Evolutionary conservation across 23 tunicate genomes (phyloP), one percentile per base, ranked within the genome.

Genomic region (Botrylloides violaceus): DNA sequence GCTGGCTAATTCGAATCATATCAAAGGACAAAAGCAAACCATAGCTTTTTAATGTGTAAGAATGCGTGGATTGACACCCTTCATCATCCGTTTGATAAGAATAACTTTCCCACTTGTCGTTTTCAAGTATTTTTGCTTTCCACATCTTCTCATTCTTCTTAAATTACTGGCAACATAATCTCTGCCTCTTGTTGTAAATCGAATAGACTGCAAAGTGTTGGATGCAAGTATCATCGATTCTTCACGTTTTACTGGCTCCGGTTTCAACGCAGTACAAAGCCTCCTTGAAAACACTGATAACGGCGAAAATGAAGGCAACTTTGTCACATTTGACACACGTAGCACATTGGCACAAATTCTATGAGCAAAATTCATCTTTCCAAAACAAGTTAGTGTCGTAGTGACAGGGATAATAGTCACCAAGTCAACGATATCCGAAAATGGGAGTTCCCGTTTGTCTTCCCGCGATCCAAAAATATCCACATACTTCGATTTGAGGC

Each of bases 51-150:
- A 82, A 66, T 82, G 87, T 19, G 87, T 82, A 35, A 82, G 58
- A 7, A 32, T 36, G 66, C 87, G 55, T 34, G 65, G 81, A 36
- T 71, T 37, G 4, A 75, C 65, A 6, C 81, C 81, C 49, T 76
- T 76, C 64, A 82, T 82, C 87, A 82, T 82, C 65, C 87, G 73
- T 65, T 65, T 76, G 12, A 82, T 82, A 15, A 82, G 58, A 18
- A 37, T 58, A 24, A 76, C 66, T 75, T 68, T 66, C 66, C 87
- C 87, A 32, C 65, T 33, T 5, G 48, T 39, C 0, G 87, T 76
- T 3, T 39, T 2, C 81, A 82, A 3, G 56, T 49, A 64, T 27
- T 36, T 76, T 53, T 77, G 50, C 55, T 74, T 29, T 5, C 87
- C 87, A 36, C 76, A 79, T 23, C 73, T 65, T 53, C 58, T 76